These are phyloP conservation scores for Pipistrellus nathusii DNA, from an alignment of 2,797 vertebrate species.

Conservation along the genomic window DNA sequence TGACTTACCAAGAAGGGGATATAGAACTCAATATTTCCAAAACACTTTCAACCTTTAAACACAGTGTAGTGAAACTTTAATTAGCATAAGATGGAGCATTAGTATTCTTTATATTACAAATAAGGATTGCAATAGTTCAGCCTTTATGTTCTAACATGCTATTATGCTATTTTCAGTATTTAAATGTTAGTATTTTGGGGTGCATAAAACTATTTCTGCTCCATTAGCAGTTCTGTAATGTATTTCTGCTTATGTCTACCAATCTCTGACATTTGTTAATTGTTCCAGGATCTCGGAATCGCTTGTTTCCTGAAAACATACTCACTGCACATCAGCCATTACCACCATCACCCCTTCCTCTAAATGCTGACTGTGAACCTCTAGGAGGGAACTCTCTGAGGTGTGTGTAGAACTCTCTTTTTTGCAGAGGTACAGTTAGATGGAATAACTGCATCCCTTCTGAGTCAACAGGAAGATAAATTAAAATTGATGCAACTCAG, in stretches of 20 bases:
- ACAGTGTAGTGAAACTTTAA: not conserved
- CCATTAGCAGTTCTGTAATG: not conserved
- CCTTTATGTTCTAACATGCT: not conserved
- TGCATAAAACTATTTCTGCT: not conserved
- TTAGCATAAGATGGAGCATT: not conserved
- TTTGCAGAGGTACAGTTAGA: not conserved
- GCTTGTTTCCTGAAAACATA: not conserved
- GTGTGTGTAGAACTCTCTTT: not conserved
- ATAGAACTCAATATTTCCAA: not conserved
- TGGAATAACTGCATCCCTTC: not conserved
- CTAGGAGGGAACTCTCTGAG: not conserved
- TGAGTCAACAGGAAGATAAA: not conserved
- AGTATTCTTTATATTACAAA: not conserved
- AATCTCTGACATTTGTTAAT: not conserved
- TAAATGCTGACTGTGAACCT: not conserved
- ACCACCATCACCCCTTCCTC: not conserved
- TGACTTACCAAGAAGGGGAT: not conserved
- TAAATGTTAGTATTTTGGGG: not conserved
- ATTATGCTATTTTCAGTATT: not conserved
- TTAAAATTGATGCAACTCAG: not conserved
- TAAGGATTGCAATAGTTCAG: not conserved
- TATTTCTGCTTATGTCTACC: not conserved
- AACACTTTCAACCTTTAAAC: not conserved
- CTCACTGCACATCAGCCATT: not conserved
- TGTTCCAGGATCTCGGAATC: not conserved